These are phyloP conservation scores for Oegoconia quadripuncta DNA, from an alignment of 2,888 invertebrate species.

Conservation along the genomic window DNA sequence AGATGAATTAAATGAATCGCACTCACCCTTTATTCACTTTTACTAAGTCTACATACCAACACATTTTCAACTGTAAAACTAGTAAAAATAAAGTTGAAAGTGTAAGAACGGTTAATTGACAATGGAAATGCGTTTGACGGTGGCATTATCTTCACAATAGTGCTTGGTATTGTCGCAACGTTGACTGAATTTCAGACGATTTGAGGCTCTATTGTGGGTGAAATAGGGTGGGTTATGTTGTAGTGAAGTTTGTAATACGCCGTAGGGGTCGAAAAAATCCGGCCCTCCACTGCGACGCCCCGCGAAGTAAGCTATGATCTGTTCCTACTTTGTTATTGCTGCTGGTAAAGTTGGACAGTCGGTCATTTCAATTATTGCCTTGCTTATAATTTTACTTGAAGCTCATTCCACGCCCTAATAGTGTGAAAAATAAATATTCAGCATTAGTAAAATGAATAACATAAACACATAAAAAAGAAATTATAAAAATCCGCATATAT, in stretches of 20 bases:
- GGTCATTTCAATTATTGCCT: not conserved
- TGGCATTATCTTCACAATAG: slow-evolving; percentile 74
- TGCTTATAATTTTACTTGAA: not conserved
- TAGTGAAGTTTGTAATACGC: slow-evolving; percentile 36
- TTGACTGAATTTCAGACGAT: slow-evolving; percentile 48
- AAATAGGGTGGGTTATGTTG: slow-evolving; percentile 41
- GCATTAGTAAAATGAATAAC: no score
- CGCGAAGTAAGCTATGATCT: slow-evolving; percentile 77
- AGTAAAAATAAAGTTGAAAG: slow-evolving; percentile 28
- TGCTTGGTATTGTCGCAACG: slow-evolving; percentile 69
- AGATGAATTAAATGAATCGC: slow-evolving; percentile 73
- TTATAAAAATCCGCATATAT: no score
- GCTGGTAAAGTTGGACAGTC: slow-evolving; percentile 22
- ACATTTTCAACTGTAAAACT: slow-evolving; percentile 21
- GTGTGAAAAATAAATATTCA: no score
- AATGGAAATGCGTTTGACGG: slow-evolving; percentile 72
- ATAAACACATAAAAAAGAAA: no score
- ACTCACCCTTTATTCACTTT: slow-evolving; percentile 63
- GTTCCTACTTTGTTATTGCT: slow-evolving; percentile 63
- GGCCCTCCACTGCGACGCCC: slow-evolving; percentile 73
- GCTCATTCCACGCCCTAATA: not conserved
- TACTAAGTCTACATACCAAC: slow-evolving; percentile 23
- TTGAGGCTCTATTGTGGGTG: slow-evolving; percentile 31
- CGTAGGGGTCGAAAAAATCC: slow-evolving; percentile 70
- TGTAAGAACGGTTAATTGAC: slow-evolving; percentile 28